phyloP scores from a whole-genome alignment of 2,888 invertebrate genomes.

The Acronicta alni region DNA sequence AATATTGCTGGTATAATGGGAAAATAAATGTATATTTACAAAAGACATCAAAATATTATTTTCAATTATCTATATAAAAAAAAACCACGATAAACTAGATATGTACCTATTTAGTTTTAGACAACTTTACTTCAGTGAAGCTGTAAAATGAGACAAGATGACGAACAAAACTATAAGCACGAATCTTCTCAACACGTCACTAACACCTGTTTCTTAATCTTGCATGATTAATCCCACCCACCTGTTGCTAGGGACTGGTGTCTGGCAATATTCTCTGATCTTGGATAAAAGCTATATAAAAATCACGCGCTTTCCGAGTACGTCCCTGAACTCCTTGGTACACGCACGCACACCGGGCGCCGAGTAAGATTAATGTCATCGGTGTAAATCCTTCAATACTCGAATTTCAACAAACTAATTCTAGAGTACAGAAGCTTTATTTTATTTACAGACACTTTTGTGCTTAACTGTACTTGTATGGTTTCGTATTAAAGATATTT shows the following conservation, averaged over 20 bases:
- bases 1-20: too few relatives aligned
- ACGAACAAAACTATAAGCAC: too few relatives aligned
- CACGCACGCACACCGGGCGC: constrained; percentile 57
- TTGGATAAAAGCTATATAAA: not conserved
- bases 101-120: too few relatives aligned
- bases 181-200: not conserved
- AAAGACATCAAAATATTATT: too few relatives aligned
- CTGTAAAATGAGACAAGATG: too few relatives aligned
- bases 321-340: constrained; percentile 1
- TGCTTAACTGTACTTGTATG: constrained; percentile 9
- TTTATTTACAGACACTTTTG: constrained; percentile 38
- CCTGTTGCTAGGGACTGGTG: constrained; percentile 2
- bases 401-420: constrained; percentile 48
- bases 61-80: too few relatives aligned
- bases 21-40: too few relatives aligned
- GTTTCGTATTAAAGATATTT: too few relatives aligned
- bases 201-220: constrained; percentile 1
- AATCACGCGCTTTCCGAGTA: constrained; percentile 8
- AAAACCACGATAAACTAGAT: too few relatives aligned
- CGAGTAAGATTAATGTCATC: constrained; percentile 63
- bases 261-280: not conserved
- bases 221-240: not conserved
- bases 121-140: too few relatives aligned
- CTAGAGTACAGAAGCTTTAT: constrained; percentile 33
- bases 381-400: constrained; percentile 59